Conservation (phyloP, 2,797 vertebrate species). For the Cyprinella venusta region DNA sequence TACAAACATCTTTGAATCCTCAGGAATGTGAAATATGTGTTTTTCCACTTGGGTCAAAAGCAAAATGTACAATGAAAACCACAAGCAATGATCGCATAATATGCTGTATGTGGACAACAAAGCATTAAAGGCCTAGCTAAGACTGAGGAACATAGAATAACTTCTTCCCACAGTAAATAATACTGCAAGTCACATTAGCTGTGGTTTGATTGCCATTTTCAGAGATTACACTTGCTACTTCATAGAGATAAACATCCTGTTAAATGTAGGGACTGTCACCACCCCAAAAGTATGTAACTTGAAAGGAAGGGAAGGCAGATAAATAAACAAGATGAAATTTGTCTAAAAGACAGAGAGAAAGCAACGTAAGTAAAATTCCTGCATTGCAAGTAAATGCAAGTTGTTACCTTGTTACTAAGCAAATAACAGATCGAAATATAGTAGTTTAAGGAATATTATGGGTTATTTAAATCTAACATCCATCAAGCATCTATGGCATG, state of each 20-base stretch:
- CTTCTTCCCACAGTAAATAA: neutral
- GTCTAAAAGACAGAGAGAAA: neutral
- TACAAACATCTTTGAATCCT: neutral
- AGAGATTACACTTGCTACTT: neutral
- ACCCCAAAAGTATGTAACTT: neutral
- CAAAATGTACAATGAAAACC: conserved; percentile 15
- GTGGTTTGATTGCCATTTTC: neutral
- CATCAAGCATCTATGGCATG: neutral
- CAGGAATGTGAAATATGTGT: conserved; percentile 25
- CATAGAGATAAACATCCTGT: conserved; percentile 19
- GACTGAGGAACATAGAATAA: neutral
- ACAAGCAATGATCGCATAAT: neutral
- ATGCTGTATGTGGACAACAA: neutral
- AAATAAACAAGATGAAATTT: neutral
- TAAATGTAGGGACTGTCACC: neutral
- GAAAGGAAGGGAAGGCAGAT: neutral
- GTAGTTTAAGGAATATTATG: conserved; percentile 3
- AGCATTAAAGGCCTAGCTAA: neutral
- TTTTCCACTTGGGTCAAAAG: conserved; percentile 19
- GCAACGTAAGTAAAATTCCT: neutral
- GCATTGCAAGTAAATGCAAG: neutral
- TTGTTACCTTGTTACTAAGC: neutral
- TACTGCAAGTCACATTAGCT: neutral
- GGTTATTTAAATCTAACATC: neutral
- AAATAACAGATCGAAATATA: neutral